Evolutionary conservation across 1,140 invertebrate genomes (phyloP).

Genomic region (Heliothis virescens): DNA sequence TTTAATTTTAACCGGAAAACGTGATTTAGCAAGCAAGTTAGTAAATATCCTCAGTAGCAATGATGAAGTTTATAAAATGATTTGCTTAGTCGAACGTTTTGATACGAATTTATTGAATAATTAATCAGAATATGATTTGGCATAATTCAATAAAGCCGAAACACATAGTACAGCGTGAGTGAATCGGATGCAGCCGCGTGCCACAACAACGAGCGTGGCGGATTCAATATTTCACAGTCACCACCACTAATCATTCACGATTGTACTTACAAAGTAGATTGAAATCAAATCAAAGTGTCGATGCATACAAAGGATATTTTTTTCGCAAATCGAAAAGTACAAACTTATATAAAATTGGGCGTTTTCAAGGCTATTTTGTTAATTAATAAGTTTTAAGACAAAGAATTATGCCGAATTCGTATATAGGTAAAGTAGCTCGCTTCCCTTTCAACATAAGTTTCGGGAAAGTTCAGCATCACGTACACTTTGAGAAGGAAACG

Average conservation of each 20-base stretch:
- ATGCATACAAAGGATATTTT: slow-evolving; percentile 31
- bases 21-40: too few relatives aligned
- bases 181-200: slow-evolving; percentile 68
- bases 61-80: neutral
- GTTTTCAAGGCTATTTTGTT: too few relatives aligned
- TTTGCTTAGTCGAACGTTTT: neutral
- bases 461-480: slow-evolving; percentile 27
- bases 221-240: slow-evolving; percentile 81
- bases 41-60: too few relatives aligned
- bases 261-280: slow-evolving; percentile 75
- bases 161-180: slow-evolving; percentile 52
- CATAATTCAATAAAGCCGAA: slow-evolving; percentile 47
- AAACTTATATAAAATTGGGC: too few relatives aligned
- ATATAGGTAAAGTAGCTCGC: neutral
- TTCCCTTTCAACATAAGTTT: slow-evolving; percentile 29
- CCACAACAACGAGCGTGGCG: slow-evolving; percentile 71
- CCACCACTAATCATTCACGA: slow-evolving; percentile 78
- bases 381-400: neutral
- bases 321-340: neutral
- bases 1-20: too few relatives aligned
- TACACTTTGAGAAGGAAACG: slow-evolving; percentile 27
- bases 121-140: slow-evolving; percentile 44
- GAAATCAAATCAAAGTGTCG: slow-evolving; percentile 64
- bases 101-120: slow-evolving; percentile 15
- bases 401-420: neutral